Evolutionary conservation across 2,113 vertebrate species (phyloP).

Genomic region (Microcebus murinus): DNA sequence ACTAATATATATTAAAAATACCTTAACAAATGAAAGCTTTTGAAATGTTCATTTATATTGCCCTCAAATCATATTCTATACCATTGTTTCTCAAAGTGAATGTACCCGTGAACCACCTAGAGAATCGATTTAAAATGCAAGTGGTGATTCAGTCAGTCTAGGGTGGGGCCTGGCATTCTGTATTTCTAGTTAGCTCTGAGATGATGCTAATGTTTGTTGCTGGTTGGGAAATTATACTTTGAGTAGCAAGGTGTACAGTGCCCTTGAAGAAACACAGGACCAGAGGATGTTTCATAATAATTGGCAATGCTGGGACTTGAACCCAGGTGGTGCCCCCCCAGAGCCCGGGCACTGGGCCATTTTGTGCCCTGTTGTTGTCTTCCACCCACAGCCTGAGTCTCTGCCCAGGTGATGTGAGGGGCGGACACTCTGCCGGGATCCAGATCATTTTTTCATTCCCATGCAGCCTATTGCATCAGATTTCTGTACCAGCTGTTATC

Average conservation of each 20-base stretch:
- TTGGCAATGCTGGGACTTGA: neutral
- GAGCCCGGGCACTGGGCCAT: neutral
- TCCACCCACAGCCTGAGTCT: neutral
- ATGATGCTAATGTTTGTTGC: neutral
- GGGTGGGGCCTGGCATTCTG: neutral
- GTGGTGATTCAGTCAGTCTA: neutral
- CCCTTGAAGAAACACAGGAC: neutral
- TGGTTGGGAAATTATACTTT: neutral
- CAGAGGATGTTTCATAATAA: neutral
- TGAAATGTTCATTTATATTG: conserved; percentile 26
- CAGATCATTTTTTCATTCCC: neutral
- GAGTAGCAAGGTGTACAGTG: neutral
- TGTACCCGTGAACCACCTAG: neutral
- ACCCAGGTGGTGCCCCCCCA: neutral
- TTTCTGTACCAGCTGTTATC: neutral
- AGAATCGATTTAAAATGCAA: neutral
- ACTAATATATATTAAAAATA: neutral
- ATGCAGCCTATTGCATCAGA: neutral
- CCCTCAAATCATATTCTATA: neutral
- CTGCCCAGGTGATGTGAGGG: neutral
- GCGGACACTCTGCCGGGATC: neutral
- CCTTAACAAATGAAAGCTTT: neutral
- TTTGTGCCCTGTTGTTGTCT: neutral
- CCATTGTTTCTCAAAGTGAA: neutral
- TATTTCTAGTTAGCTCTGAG: neutral